Evolutionary conservation across 2,888 invertebrate species (phyloP).

Genomic region (Gastrophysa polygoni): DNA sequence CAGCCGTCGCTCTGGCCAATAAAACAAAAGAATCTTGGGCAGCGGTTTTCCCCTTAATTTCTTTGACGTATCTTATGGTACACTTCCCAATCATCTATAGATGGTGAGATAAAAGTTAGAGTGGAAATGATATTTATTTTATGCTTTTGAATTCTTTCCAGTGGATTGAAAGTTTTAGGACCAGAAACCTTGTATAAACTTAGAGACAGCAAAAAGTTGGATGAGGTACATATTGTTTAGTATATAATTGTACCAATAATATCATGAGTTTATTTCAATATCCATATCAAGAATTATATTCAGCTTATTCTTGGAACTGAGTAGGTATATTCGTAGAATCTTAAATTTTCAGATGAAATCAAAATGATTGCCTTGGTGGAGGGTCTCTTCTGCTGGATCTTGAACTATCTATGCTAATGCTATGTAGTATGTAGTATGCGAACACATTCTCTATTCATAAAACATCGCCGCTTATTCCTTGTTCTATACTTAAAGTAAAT

Average conservation of each 20-base stretch:
- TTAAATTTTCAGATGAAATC: constrained; percentile 21
- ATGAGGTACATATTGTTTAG: constrained; percentile 47
- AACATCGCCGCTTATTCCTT: no score
- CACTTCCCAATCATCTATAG: constrained; percentile 64
- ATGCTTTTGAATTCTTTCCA: constrained; percentile 50
- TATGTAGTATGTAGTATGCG: no score
- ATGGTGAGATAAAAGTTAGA: constrained; percentile 53
- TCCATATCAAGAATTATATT: not conserved
- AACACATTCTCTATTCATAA: no score
- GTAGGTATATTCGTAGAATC: not conserved
- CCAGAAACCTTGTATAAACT: constrained; percentile 56
- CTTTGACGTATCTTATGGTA: constrained; percentile 64
- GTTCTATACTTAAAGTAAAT: no score
- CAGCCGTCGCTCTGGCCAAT: constrained; percentile 66
- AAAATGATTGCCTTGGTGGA: constrained; percentile 11
- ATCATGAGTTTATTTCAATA: no score
- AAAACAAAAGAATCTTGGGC: constrained; percentile 73
- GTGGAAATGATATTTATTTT: constrained; percentile 5
- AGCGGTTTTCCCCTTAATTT: constrained; percentile 66
- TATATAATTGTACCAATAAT: no score
- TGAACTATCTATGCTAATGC: no score
- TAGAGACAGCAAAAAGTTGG: constrained; percentile 54
- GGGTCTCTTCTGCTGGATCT: constrained; percentile 13
- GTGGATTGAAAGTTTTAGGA: constrained; percentile 54
- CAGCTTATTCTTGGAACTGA: no score